Evolutionary conservation across 2,797 vertebrate genomes (phyloP), one percentile per base, ranked within the genome.

Genomic region (Protonibea diacanthus): DNA sequence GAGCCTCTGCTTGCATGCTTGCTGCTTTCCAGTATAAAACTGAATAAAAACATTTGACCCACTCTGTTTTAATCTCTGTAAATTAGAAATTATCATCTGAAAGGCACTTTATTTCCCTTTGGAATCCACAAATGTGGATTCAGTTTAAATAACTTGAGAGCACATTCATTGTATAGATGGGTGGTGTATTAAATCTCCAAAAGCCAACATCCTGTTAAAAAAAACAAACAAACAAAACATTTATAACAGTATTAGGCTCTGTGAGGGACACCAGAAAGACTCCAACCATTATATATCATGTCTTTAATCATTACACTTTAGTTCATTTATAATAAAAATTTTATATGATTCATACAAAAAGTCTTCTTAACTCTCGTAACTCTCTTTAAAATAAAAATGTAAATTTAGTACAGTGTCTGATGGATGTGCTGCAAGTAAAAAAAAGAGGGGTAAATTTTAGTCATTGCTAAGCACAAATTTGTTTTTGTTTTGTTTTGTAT

Each of bases 1-100:
- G n/a, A 71, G 56, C 58, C 38, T 70, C 68, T 82, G 82, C 74
- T 57, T 81, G 87, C 89, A 91, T 89, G 90, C 87, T 92, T 90
- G 89, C 84, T 53, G 44, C 71, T 79, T 83, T 55, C 63, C 6
- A 23, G 60, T 38, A 38, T 8, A 10, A 44, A 44, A 61, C 6
- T 4, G 11, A 23, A 20, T 23, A 1, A 61, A 51, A 69, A 33
- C 7, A 7, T 25, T 15, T 67, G 11, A 74, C 2, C 18, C 44
- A 3, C 18, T 21, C 3, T 17, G 44, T 75, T 80, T 68, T 33
- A 63, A 51, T 51, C 14, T 45, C 13, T 47, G 69, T 23, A 70
- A 61, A 55, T 15, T 66, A 33, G 7, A 44, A 13, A 12, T 61
- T 15, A 63, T 38, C 1, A 40, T 21, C 45, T 76, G 6, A 71